These are phyloP conservation scores for Drosophila insularis DNA, from an alignment of 1,140 invertebrate species.

Conservation along the genomic window DNA sequence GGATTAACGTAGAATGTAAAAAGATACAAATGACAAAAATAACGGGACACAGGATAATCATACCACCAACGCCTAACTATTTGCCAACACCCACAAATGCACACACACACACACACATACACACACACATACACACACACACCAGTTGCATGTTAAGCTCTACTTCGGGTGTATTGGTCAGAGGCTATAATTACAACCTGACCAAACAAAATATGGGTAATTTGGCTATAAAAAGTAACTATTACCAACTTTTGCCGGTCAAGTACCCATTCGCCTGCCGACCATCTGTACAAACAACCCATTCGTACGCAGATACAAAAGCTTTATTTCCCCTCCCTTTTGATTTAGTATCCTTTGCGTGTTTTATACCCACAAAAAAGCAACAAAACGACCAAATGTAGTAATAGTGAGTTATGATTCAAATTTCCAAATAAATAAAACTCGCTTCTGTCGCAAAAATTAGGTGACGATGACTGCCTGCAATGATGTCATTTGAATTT, in stretches of 20 bases:
- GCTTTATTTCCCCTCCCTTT: constrained; percentile 11
- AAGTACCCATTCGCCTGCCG: constrained; percentile 39
- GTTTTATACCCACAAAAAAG: constrained; percentile 59
- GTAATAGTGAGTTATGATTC: constrained; percentile 50
- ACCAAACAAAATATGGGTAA: constrained; percentile 52
- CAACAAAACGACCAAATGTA: constrained; percentile 27
- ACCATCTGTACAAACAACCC: constrained; percentile 3
- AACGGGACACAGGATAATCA: constrained; percentile 53
- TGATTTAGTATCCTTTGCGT: constrained; percentile 61
- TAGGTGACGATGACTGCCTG: constrained; percentile 17
- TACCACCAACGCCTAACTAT: neutral
- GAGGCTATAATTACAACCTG: constrained; percentile 58
- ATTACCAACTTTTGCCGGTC: constrained; percentile 51
- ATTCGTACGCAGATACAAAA: constrained; percentile 16
- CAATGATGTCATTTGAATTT: constrained; percentile 73
- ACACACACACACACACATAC: constrained; percentile 4
- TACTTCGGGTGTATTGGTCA: constrained; percentile 32
- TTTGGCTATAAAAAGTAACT: constrained; percentile 44
- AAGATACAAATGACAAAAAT: constrained; percentile 44
- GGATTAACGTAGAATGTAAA: constrained; percentile 62
- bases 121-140: constrained; percentile 32
- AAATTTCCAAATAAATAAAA: constrained; percentile 69
- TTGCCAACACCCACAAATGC: constrained; percentile 3
- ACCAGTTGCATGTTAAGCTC: constrained; percentile 69
- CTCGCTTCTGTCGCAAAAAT: constrained; percentile 52